Conservation (phyloP, 2,797 vertebrate genomes). For the Paedocypris micromegethes region DNA sequence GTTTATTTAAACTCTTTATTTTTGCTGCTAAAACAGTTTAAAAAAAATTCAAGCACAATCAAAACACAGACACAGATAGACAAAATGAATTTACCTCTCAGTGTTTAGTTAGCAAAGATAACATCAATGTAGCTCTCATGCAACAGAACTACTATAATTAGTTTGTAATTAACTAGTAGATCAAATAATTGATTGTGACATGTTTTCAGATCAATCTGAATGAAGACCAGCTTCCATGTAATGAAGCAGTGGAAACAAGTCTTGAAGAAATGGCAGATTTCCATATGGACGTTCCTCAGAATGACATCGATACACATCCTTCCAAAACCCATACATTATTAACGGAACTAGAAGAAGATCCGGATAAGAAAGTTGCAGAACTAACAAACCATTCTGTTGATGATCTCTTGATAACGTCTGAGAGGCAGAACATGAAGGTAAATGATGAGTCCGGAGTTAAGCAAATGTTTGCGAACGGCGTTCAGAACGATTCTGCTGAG, state of each 20-base stretch:
- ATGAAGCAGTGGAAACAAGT: not conserved
- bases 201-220: slow-evolving; percentile 6
- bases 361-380: too few species aligned
- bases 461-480: slow-evolving; percentile 13
- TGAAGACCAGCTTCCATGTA: not conserved
- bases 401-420: not conserved
- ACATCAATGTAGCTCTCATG: too few species aligned
- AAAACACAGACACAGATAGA: too few species aligned
- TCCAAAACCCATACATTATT: not conserved
- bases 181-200: not conserved
- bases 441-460: slow-evolving; percentile 25
- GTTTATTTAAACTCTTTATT: too few species aligned
- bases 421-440: slow-evolving; percentile 25
- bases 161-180: not conserved
- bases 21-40: too few species aligned
- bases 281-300: not conserved
- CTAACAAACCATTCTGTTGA: not conserved
- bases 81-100: too few species aligned
- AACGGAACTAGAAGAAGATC: not conserved
- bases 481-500: not conserved
- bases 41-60: too few species aligned
- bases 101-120: too few species aligned
- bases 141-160: too few species aligned
- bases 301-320: not conserved
- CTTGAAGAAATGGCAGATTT: not conserved